phyloP scores from a whole-genome alignment of 2,113 vertebrate species.

The Ploceus nigricollis region DNA sequence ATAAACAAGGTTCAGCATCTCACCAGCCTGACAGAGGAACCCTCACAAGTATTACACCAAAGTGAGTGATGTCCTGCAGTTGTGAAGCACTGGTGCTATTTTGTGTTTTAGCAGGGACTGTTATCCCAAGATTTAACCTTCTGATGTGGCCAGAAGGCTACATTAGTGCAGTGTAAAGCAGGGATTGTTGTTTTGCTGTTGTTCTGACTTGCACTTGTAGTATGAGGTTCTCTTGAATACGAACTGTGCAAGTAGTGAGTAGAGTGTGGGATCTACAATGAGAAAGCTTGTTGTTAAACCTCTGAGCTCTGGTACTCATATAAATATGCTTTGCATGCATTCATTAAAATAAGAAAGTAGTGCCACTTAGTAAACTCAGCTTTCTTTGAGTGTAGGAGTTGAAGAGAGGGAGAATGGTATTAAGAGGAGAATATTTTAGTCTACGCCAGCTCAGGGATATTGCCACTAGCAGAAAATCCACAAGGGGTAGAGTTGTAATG shows the following conservation, averaged over 20 bases:
- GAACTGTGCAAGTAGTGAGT: neutral
- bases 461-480: constrained; percentile 60
- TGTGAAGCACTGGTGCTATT: neutral
- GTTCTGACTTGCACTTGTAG: neutral
- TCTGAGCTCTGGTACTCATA: neutral
- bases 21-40: constrained; percentile 2
- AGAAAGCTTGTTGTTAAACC: neutral
- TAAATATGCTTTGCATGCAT: neutral
- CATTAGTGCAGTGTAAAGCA: neutral
- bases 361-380: constrained; percentile 11
- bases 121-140: neutral
- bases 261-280: neutral
- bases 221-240: neutral
- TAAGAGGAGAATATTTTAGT: constrained; percentile 42
- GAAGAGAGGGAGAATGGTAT: constrained; percentile 19
- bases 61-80: neutral
- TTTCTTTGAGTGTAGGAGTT: constrained; percentile 26
- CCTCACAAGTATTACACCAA: neutral
- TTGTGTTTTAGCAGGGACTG: neutral
- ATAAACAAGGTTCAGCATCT: constrained; percentile 52
- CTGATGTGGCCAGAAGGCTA: neutral
- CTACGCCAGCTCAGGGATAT: constrained; percentile 18
- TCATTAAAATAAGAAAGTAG: neutral
- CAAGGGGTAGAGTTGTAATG: constrained; percentile 53
- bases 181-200: neutral